Conservation (phyloP, 2,888 invertebrate species). For the Anoncus sp. region DNA sequence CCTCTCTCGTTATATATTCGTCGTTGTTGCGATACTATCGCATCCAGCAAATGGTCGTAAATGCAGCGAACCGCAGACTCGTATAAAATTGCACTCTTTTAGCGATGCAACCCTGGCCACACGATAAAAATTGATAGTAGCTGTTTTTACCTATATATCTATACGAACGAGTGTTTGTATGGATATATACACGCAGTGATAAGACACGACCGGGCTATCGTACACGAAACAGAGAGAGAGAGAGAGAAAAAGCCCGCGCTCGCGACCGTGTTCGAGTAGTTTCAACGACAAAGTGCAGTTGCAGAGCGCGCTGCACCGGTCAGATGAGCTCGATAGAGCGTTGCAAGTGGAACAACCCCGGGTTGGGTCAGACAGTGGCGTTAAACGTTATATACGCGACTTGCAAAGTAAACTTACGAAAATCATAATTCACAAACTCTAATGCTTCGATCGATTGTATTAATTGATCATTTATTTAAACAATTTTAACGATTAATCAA, state of each 20-base stretch:
- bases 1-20: constrained; percentile 8
- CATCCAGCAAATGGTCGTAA: constrained; percentile 16
- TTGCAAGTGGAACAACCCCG: constrained; percentile 52
- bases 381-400: constrained; percentile 20
- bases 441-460: not conserved
- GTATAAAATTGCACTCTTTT: constrained; percentile 24
- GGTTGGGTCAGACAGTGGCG: constrained; percentile 50
- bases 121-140: constrained; percentile 3
- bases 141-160: not conserved
- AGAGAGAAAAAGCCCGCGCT: constrained; percentile 9
- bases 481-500: not conserved
- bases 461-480: not conserved
- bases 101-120: not conserved
- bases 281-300: constrained; percentile 27
- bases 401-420: not conserved
- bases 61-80: constrained; percentile 7
- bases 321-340: constrained; percentile 41
- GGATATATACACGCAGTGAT: not conserved
- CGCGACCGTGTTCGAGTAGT: constrained; percentile 4
- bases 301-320: constrained; percentile 32
- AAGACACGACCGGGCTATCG: not conserved
- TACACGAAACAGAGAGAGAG: constrained; percentile 12
- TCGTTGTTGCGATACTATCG: constrained; percentile 21
- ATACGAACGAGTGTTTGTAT: not conserved
- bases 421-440: not conserved